phyloP scores from a whole-genome alignment of 2,797 vertebrate genomes.

The Phoebastria nigripes region DNA sequence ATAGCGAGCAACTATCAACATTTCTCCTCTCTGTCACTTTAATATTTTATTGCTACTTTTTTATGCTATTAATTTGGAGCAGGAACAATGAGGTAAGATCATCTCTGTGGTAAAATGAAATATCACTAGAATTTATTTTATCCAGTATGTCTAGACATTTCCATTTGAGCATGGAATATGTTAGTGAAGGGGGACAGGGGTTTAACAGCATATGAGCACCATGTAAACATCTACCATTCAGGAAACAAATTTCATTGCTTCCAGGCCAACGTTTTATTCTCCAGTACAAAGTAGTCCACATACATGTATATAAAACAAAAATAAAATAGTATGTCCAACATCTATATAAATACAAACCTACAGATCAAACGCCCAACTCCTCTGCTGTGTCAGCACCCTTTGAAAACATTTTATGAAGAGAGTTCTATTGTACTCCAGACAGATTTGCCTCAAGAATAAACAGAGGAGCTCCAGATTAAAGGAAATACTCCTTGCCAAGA shows the following conservation, averaged over 20 bases:
- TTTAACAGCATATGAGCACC: not conserved
- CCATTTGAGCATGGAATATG: not conserved
- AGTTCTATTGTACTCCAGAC: constrained; percentile 45
- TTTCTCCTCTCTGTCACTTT: not conserved
- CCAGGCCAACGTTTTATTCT: constrained; percentile 11
- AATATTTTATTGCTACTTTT: not conserved
- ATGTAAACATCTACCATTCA: constrained; percentile 31
- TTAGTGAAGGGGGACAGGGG: not conserved
- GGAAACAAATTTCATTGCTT: constrained; percentile 27
- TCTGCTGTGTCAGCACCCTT: constrained; percentile 13
- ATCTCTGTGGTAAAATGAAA: not conserved
- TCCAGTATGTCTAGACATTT: not conserved
- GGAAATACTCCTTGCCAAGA: constrained; percentile 57
- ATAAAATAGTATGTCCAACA: constrained; percentile 26
- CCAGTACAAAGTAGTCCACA: constrained; percentile 20
- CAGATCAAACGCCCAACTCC: constrained; percentile 20
- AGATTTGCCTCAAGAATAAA: constrained; percentile 56
- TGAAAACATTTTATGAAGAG: constrained; percentile 34
- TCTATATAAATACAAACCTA: constrained; percentile 35
- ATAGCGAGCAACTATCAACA: not conserved
- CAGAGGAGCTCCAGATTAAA: constrained; percentile 60
- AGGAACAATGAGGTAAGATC: constrained; percentile 32
- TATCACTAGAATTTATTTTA: constrained; percentile 9
- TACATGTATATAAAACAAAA: not conserved
- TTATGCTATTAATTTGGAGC: not conserved